Percentiles rank a stretch among this genome's conserved stretches.
phyloP scores from a whole-genome alignment of 2,797 vertebrate species.

The Halcyon chelicuti region DNA sequence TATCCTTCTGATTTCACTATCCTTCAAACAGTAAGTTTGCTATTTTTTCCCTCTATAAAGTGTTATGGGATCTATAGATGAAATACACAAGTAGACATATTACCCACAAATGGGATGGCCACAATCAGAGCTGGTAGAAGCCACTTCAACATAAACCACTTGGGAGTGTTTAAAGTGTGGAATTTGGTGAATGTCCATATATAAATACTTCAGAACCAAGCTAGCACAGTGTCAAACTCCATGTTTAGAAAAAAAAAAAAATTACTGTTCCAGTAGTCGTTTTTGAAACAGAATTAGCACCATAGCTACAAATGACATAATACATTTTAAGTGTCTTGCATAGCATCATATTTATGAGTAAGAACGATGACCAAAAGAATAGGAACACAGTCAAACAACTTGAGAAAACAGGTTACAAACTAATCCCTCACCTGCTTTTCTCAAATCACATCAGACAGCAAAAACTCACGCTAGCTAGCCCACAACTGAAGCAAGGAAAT shows the following conservation, averaged over 20 bases:
- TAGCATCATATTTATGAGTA: not conserved
- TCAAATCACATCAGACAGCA: not conserved
- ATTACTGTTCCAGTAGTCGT: not conserved
- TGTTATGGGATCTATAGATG: not conserved
- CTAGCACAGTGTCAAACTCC: not conserved
- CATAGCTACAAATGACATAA: not conserved
- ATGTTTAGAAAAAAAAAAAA: rapidly evolving
- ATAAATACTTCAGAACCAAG: not conserved
- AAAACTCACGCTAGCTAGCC: not conserved
- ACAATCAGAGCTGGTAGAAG: not conserved
- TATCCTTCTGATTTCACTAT: not conserved
- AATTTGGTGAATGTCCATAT: not conserved
- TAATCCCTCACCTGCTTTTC: not conserved
- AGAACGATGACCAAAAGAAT: not conserved
- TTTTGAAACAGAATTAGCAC: not conserved
- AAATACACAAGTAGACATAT: not conserved
- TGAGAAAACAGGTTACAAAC: not conserved
- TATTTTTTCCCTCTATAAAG: not conserved
- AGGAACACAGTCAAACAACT: not conserved
- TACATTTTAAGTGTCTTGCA: not conserved
- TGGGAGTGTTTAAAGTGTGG: not conserved
- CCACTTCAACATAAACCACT: not conserved
- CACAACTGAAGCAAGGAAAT: not conserved
- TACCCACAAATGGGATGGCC: not conserved
- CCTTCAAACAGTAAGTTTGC: not conserved